Percentiles rank a stretch among this genome's conserved stretches.
These are phyloP conservation scores for Platycnemis pennipes DNA, from an alignment of 2,888 invertebrate genomes.

Conservation along the genomic window DNA sequence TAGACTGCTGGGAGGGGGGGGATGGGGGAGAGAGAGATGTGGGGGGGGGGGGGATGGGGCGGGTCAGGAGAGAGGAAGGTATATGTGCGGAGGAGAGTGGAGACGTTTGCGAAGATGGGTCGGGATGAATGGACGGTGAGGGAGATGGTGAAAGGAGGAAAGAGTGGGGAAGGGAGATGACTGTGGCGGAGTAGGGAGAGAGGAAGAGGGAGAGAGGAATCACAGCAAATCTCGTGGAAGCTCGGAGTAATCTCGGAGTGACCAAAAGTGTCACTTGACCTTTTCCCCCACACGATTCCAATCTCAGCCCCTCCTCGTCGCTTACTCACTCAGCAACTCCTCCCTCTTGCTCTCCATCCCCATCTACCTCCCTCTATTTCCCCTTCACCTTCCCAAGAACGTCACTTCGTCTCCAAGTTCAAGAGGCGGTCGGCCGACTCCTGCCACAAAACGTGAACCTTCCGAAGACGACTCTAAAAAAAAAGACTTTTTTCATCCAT, in stretches of 20 bases:
- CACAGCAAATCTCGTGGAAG: constrained; percentile 6
- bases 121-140: not conserved
- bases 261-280: constrained; percentile 64
- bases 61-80: not conserved
- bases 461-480: not conserved
- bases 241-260: constrained; percentile 54
- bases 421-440: constrained; percentile 5
- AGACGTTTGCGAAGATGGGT: not conserved
- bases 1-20: not conserved
- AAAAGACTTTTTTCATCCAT: not conserved
- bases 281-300: constrained; percentile 41
- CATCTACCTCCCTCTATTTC: not conserved
- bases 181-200: not conserved
- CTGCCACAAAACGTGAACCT: constrained; percentile 38
- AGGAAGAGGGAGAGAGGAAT: not conserved
- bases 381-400: not conserved
- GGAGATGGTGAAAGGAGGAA: not conserved
- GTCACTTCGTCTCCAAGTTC: constrained; percentile 24
- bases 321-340: not conserved
- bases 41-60: not conserved
- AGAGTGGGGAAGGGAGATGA: not conserved
- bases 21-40: not conserved
- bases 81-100: not conserved
- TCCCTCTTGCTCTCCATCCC: not conserved
- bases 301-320: not conserved